Conservation (phyloP, 1,140 invertebrate species). For the Pogonomyrmex californicus region DNA sequence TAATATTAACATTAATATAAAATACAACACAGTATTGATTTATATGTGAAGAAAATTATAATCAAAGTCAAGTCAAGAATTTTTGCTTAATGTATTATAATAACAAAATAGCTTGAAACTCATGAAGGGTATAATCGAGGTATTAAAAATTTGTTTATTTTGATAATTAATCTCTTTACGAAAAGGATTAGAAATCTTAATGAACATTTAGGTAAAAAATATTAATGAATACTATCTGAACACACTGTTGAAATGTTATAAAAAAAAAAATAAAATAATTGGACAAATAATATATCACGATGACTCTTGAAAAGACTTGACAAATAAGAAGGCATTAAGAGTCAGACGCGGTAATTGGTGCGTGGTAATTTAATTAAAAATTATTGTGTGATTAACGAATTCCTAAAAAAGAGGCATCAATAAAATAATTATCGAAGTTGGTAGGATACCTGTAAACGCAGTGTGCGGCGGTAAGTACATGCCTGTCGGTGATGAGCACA, state of each 20-base stretch:
- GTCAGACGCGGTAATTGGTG: too few relatives aligned
- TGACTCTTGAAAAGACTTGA: too few relatives aligned
- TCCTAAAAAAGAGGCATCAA: neutral
- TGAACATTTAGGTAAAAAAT: neutral
- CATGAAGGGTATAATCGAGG: neutral
- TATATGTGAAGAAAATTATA: neutral
- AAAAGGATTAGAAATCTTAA: neutral
- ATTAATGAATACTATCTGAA: neutral
- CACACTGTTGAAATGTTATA: neutral
- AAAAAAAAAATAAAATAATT: neutral
- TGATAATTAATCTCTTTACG: neutral
- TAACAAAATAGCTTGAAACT: neutral
- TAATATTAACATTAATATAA: neutral
- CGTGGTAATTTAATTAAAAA: too few relatives aligned
- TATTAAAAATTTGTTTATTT: neutral
- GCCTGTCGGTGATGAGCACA: conserved; percentile 92
- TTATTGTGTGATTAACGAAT: neutral
- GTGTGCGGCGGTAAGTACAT: conserved; percentile 94
- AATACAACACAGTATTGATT: neutral
- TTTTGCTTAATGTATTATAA: neutral
- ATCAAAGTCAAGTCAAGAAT: neutral
- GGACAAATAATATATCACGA: too few relatives aligned
- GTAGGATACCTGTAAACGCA: conserved; percentile 86
- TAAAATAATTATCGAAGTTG: neutral
- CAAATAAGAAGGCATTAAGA: too few relatives aligned